Evolutionary conservation across 2,888 invertebrate genomes (phyloP).

Genomic region (Yponomeuta sedellus): DNA sequence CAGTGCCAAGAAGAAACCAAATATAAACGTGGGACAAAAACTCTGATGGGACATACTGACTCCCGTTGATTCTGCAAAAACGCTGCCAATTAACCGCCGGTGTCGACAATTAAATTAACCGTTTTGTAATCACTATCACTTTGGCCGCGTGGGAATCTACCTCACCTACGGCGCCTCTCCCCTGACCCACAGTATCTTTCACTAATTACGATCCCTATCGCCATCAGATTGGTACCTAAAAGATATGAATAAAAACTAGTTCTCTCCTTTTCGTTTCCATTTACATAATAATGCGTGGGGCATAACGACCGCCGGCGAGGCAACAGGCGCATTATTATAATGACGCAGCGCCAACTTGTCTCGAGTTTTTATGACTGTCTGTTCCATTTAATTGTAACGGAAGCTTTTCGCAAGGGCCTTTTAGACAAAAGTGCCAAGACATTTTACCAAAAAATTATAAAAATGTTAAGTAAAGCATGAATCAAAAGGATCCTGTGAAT

Average conservation of each 20-base stretch:
- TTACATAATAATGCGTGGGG: constrained; percentile 72
- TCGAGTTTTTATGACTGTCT: constrained; percentile 35
- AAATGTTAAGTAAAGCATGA: no score
- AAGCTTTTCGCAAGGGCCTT: background rate
- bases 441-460: background rate
- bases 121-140: background rate
- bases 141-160: constrained; percentile 45
- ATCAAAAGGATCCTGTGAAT: background rate
- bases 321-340: constrained; percentile 57
- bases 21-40: no score
- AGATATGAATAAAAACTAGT: constrained; percentile 45
- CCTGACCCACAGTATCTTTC: constrained; percentile 39
- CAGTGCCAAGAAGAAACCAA: no score
- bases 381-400: constrained; percentile 14
- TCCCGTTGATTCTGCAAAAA: background rate
- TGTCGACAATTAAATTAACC: no score
- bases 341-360: constrained; percentile 45
- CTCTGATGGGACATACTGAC: no score
- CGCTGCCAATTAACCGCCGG: background rate
- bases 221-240: constrained; percentile 51
- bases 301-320: constrained; percentile 56
- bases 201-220: constrained; percentile 68
- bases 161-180: constrained; percentile 45
- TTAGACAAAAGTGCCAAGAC: background rate
- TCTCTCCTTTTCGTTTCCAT: constrained; percentile 66